Evolutionary conservation across 2,113 vertebrate genomes (phyloP).

Genomic region (Numenius arquata): DNA sequence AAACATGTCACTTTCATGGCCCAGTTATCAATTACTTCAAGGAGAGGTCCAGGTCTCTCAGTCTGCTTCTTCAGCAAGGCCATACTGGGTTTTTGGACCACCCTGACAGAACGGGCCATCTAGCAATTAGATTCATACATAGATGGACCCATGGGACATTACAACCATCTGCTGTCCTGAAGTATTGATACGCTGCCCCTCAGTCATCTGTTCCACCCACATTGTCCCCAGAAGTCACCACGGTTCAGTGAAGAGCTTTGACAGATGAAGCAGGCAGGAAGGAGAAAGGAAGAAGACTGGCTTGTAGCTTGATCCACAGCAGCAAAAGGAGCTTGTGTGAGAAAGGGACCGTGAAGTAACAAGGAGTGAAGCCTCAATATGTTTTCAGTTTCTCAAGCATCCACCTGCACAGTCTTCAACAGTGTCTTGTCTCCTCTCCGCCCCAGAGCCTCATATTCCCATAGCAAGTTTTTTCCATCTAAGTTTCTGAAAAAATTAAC

Average conservation of each 20-base stretch:
- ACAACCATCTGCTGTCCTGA: slow-evolving; percentile 51
- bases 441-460: background rate
- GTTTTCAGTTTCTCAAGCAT: background rate
- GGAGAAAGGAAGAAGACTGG: background rate
- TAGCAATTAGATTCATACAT: background rate
- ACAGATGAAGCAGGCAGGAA: slow-evolving; percentile 16
- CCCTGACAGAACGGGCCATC: background rate
- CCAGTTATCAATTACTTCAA: background rate
- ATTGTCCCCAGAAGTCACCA: slow-evolving; percentile 25
- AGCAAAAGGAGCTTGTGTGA: background rate
- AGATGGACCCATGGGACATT: background rate
- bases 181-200: background rate
- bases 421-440: background rate
- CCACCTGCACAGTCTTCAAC: background rate
- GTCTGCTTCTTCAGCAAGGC: background rate
- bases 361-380: background rate
- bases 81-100: background rate
- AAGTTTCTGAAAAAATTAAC: background rate
- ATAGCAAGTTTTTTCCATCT: background rate
- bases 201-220: slow-evolving; percentile 39
- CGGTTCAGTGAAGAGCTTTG: background rate
- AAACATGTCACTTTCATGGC: background rate
- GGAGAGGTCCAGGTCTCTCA: background rate
- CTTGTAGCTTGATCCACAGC: background rate
- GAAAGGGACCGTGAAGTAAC: background rate